A percentile compares a stretch with the other conserved stretches of the same genome.
Evolutionary conservation across 2,888 invertebrate genomes (phyloP).

Genomic region (Oconnorella tubifera): DNA sequence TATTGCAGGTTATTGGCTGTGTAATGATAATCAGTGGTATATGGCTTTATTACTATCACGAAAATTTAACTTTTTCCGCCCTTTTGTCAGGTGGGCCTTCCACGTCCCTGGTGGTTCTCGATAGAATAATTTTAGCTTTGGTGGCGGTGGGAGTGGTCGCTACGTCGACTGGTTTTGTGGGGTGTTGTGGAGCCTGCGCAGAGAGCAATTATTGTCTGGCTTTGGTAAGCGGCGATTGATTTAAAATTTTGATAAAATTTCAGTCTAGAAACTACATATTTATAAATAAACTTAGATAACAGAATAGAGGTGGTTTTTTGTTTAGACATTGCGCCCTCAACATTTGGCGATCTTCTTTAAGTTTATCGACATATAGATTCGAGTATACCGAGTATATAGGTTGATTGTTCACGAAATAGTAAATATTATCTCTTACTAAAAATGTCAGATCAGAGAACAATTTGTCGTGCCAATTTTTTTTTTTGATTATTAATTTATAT

Average conservation of each 20-base stretch:
- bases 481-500: too few relatives aligned
- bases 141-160: slow-evolving; percentile 1
- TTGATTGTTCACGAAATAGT: too few relatives aligned
- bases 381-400: too few relatives aligned
- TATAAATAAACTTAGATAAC: too few relatives aligned
- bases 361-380: too few relatives aligned
- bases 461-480: too few relatives aligned
- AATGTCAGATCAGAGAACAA: too few relatives aligned
- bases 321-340: too few relatives aligned
- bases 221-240: not conserved
- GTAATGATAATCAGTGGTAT: not conserved
- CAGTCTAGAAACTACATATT: too few relatives aligned
- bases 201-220: slow-evolving; percentile 3
- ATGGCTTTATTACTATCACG: slow-evolving; percentile 7
- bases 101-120: not conserved
- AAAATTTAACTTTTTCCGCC: not conserved
- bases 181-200: slow-evolving; percentile 2
- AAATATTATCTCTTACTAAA: too few relatives aligned
- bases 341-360: too few relatives aligned
- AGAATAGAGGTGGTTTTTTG: too few relatives aligned
- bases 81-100: not conserved
- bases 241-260: not conserved
- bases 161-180: not conserved
- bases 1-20: not conserved
- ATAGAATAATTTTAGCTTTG: not conserved